phyloP scores from a whole-genome alignment of 2,888 invertebrate species.

The Hylaea fasciaria region DNA sequence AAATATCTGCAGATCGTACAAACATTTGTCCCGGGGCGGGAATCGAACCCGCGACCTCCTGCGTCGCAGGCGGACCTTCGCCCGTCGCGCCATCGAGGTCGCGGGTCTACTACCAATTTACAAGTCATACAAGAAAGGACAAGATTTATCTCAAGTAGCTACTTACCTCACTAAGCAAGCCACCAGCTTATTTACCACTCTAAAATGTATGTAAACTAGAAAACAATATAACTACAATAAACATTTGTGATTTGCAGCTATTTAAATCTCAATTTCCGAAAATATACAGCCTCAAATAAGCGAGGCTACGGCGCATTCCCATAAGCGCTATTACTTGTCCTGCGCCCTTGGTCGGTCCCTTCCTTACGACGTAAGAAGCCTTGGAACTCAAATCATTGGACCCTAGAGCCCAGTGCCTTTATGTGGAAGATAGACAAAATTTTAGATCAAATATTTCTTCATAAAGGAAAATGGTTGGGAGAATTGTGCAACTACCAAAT shows the following conservation, averaged over 20 bases:
- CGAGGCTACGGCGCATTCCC: conserved; percentile 50
- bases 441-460: conserved; percentile 18
- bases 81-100: no score
- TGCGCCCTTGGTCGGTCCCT: conserved; percentile 35
- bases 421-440: conserved; percentile 15
- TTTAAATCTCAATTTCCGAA: conserved; percentile 26
- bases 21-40: no score
- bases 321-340: conserved; percentile 51
- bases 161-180: no score
- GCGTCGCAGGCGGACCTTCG: no score
- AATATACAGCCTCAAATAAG: conserved; percentile 20
- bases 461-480: background rate
- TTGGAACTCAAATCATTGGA: conserved; percentile 29
- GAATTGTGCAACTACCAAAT: no score
- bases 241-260: conserved; percentile 9
- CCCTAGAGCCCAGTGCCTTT: conserved; percentile 24
- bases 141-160: no score
- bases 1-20: no score
- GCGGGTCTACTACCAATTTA: no score
- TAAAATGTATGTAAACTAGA: no score
- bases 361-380: conserved; percentile 47
- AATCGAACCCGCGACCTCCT: no score
- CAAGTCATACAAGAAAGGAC: no score
- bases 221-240: background rate
- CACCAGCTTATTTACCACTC: no score